These are phyloP conservation scores for Dasyurus viverrinus DNA, from an alignment of 2,113 vertebrate genomes.

Conservation along the genomic window DNA sequence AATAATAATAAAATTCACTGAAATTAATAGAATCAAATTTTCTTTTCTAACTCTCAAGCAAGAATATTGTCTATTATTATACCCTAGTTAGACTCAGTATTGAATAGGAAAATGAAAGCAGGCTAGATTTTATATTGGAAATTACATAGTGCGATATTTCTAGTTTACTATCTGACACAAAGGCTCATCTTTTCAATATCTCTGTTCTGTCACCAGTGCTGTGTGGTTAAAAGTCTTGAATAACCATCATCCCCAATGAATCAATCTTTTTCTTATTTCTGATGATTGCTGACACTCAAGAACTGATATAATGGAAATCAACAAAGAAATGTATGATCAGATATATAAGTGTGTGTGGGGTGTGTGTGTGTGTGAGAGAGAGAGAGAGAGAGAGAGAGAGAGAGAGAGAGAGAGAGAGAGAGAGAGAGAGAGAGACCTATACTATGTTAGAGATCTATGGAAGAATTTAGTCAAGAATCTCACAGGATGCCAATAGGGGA, in stretches of 20 bases:
- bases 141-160: background rate
- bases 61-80: constrained; percentile 38
- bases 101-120: background rate
- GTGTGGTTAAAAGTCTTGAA: background rate
- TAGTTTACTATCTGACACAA: background rate
- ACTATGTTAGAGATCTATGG: background rate
- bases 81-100: background rate
- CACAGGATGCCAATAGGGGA: background rate
- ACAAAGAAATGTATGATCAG: background rate
- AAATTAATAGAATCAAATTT: constrained; percentile 50
- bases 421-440: background rate
- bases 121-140: background rate
- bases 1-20: constrained; percentile 29
- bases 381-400: too few species aligned
- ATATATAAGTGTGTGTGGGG: too few species aligned
- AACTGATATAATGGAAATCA: background rate
- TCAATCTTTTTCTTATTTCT: background rate
- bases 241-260: background rate
- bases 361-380: too few species aligned
- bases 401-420: too few species aligned
- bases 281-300: background rate
- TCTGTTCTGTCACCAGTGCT: background rate
- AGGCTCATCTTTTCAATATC: background rate
- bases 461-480: background rate
- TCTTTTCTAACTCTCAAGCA: constrained; percentile 24